Evolutionary conservation across 2,113 vertebrate genomes (phyloP).

Genomic region (Stictonetta naevosa): DNA sequence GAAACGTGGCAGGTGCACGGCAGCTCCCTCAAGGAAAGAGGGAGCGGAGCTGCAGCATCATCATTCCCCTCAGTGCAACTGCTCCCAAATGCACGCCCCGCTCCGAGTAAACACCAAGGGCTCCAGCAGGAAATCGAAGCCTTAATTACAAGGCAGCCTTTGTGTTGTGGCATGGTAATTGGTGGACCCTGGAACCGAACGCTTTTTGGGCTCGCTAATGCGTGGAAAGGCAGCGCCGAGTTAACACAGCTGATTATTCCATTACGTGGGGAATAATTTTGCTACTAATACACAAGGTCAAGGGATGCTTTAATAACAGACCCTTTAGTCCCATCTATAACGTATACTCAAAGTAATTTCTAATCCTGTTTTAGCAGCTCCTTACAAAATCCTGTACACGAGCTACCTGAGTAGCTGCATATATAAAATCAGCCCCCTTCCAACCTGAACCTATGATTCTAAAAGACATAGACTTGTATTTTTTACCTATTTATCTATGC

Average conservation of each 20-base stretch:
- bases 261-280: not conserved
- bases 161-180: conserved; percentile 1
- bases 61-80: not conserved
- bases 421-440: not conserved
- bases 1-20: not conserved
- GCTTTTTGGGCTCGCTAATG: not conserved
- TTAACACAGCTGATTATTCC: not conserved
- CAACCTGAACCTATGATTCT: not conserved
- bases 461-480: not conserved
- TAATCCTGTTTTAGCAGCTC: not conserved
- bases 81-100: not conserved
- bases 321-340: not conserved
- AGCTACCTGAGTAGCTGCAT: not conserved
- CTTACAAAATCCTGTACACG: not conserved
- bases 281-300: not conserved
- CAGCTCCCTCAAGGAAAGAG: not conserved
- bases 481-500: not conserved
- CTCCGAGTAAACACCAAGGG: not conserved
- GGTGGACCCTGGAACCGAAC: not conserved
- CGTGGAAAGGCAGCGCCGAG: not conserved
- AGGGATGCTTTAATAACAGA: conserved; percentile 3
- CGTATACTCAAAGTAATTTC: not conserved
- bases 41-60: not conserved
- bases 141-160: conserved; percentile 3
- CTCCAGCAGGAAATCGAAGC: not conserved